These are phyloP conservation scores for Brenthis hecate DNA, from an alignment of 2,888 invertebrate genomes.

Conservation along the genomic window DNA sequence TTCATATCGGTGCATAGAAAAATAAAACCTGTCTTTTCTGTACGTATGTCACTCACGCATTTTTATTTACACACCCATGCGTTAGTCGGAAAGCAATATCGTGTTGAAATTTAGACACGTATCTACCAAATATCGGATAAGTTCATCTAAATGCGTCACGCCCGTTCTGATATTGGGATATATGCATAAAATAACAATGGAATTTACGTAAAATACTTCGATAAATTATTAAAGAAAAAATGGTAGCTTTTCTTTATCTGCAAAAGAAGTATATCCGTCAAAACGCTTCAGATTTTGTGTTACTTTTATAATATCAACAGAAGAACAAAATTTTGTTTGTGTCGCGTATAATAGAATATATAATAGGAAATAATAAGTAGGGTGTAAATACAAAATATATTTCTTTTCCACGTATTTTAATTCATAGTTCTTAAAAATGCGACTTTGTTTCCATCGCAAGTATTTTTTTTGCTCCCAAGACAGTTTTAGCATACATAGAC, in stretches of 20 bases:
- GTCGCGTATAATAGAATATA: too few species aligned
- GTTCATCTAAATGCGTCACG: slow-evolving; percentile 35
- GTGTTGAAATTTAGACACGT: slow-evolving; percentile 47
- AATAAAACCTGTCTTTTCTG: slow-evolving; percentile 5
- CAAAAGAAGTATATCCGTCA: slow-evolving; percentile 18
- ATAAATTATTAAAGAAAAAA: slow-evolving; percentile 39
- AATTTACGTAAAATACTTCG: slow-evolving; percentile 24
- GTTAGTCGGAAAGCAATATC: slow-evolving; percentile 48
- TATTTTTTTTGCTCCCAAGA: too few species aligned
- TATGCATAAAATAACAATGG: slow-evolving; percentile 27
- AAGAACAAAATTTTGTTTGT: background rate
- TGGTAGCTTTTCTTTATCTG: slow-evolving; percentile 5
- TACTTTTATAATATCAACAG: background rate
- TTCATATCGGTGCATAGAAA: slow-evolving; percentile 1
- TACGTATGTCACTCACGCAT: slow-evolving; percentile 23
- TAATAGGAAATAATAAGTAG: too few species aligned
- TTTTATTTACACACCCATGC: slow-evolving; percentile 45
- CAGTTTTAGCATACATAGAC: too few species aligned
- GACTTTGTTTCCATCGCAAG: too few species aligned
- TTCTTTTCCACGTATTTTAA: too few species aligned
- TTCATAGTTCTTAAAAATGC: too few species aligned
- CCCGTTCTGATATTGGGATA: slow-evolving; percentile 21
- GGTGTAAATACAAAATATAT: too few species aligned
- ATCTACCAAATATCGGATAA: slow-evolving; percentile 32
- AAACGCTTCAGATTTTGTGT: background rate